Evolutionary conservation across 1,140 invertebrate genomes (phyloP), one percentile per base, ranked within the genome.

Genomic region (Magallana angulata): DNA sequence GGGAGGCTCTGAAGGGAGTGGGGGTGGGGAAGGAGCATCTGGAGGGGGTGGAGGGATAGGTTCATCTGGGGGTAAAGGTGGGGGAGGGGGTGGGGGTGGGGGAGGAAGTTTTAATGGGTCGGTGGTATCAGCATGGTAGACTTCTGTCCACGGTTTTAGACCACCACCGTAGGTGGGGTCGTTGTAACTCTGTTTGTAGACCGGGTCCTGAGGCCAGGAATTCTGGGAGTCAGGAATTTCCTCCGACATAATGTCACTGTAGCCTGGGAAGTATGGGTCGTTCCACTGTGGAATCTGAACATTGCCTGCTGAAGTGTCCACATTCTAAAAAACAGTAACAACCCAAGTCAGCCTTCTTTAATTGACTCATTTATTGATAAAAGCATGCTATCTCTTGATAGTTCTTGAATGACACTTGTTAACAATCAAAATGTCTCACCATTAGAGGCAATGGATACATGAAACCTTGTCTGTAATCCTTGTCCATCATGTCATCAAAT

Each of bases 31-130:
- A 8, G 68, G 18, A 36, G 36, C 18, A 71, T 83, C 82, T 36
- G 89, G 89, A 7, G 84, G 87, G 71, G 82, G 57, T 16, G 85
- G 87, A 0, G 91, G 89, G 57, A 86, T 90, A 8, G 90, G 89
- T 81, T 89, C 86, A 7, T 81, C 85, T 80, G 87, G 81, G 11
- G 89, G 87, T 68, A 87, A 87, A 24, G 64, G 64, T 71, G 68
- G 68, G 8, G 68, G 68, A 7, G 81, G 86, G 7, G 90, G 86
- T 24, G 89, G 84, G 9, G 68, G 86, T 24, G 89, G 84, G 9
- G 68, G 86, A 24, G 76, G 85, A 14, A 85, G 81, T 57, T 71
- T 57, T 8, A 59, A 56, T 81, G 82, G 89, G 60, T 62, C 59
- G 24, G 56, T 58, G 11, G 16, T 24, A 68, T 82, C 82, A 82